Percentiles rank a stretch among this genome's conserved stretches.
Conservation (phyloP, 1,140 invertebrate species). For the Brachionus plicatilis region DNA sequence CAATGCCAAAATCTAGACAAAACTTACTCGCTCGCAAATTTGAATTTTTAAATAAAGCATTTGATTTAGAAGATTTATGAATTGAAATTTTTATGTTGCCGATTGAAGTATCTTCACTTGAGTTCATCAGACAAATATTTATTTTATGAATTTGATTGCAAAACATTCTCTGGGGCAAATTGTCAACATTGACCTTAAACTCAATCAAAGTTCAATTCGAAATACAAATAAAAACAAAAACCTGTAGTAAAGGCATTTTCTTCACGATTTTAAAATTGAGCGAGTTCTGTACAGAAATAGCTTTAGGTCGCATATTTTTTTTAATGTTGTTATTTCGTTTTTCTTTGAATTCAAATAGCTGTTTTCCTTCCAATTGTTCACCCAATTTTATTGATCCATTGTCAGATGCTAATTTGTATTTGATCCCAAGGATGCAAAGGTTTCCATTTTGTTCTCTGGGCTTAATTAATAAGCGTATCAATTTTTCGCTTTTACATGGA, state of each 20-base stretch:
- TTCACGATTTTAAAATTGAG: not conserved
- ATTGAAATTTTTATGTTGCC: not conserved
- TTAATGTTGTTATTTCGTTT: not conserved
- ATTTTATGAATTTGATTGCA: not conserved
- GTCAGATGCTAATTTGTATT: not conserved
- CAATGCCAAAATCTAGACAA: too few relatives aligned
- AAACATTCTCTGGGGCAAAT: not conserved
- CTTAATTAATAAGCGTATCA: not conserved
- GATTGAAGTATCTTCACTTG: not conserved
- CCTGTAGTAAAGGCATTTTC: not conserved
- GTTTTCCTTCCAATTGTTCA: not conserved
- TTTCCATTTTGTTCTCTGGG: not conserved
- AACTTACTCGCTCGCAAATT: not conserved
- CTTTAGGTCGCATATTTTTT: not conserved
- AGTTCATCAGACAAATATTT: not conserved
- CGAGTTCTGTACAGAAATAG: too few relatives aligned
- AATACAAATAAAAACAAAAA: not conserved
- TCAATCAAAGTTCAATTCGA: not conserved
- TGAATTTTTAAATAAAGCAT: not conserved
- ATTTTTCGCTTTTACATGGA: not conserved
- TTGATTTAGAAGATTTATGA: not conserved
- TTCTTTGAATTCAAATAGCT: constrained; percentile 24
- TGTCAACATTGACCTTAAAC: not conserved
- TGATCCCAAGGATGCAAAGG: not conserved
- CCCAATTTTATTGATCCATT: not conserved